Conservation (phyloP, 2,888 invertebrate genomes). For the Lacanobia wlatinum region DNA sequence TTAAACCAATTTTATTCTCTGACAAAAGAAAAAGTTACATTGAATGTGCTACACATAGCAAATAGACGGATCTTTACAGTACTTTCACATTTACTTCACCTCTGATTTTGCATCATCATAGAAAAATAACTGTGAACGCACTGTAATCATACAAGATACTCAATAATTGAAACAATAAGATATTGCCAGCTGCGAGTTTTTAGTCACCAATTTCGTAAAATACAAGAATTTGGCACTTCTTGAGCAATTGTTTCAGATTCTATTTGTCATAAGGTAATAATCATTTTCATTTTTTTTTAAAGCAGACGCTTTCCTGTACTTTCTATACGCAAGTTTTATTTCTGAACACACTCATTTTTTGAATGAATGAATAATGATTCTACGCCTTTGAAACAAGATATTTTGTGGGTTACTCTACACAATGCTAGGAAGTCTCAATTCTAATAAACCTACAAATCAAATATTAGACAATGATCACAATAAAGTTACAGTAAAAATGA, state of each 20-base stretch:
- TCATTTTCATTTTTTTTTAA: neutral
- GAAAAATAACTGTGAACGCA: too few relatives aligned
- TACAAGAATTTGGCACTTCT: slow-evolving; percentile 72
- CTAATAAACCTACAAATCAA: neutral
- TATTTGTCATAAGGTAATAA: slow-evolving; percentile 34
- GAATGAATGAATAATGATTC: slow-evolving; percentile 1
- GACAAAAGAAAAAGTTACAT: neutral
- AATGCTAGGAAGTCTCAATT: neutral
- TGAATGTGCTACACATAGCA: slow-evolving; percentile 2
- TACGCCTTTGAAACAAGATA: neutral
- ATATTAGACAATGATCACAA: slow-evolving; percentile 5
- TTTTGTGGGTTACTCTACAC: neutral
- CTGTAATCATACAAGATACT: slow-evolving; percentile 21
- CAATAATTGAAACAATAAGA: slow-evolving; percentile 46
- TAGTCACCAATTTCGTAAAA: slow-evolving; percentile 51
- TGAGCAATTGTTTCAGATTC: slow-evolving; percentile 69
- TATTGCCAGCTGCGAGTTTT: slow-evolving; percentile 61
- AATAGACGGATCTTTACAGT: slow-evolving; percentile 23
- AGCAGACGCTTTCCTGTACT: neutral
- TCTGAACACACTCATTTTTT: slow-evolving; percentile 26
- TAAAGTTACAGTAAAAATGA: slow-evolving; percentile 9
- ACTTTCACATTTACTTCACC: too few relatives aligned
- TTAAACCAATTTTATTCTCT: neutral
- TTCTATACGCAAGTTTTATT: slow-evolving; percentile 5
- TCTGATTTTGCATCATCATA: too few relatives aligned